These are phyloP conservation scores for Drosophila dunni DNA, from an alignment of 1,140 invertebrate genomes.

Conservation along the genomic window DNA sequence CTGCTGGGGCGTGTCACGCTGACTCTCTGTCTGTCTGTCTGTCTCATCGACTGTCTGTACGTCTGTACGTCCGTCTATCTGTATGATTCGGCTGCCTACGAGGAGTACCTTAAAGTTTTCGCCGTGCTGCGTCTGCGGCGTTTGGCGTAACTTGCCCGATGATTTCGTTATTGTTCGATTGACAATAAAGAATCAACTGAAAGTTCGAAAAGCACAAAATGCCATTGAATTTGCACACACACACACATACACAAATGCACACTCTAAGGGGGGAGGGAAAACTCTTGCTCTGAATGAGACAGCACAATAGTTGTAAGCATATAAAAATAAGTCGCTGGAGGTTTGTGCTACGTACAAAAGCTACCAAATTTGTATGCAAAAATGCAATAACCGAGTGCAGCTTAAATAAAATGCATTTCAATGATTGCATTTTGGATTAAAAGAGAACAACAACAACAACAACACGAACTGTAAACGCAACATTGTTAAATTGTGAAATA, in stretches of 20 bases:
- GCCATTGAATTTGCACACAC: constrained; percentile 67
- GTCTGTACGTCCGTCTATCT: constrained; percentile 11
- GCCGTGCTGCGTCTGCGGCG: constrained; percentile 71
- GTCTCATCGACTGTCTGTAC: constrained; percentile 13
- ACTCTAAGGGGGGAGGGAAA: constrained; percentile 17
- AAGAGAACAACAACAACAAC: constrained; percentile 43
- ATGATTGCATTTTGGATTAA: constrained; percentile 81
- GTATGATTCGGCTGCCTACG: constrained; percentile 47
- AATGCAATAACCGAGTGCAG: constrained; percentile 76
- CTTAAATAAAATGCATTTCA: constrained; percentile 82
- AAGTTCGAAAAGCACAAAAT: constrained; percentile 79
- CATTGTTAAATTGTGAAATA: constrained; percentile 27
- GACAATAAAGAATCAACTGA: constrained; percentile 83
- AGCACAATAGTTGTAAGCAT: constrained; percentile 67
- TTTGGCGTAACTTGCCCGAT: constrained; percentile 80
- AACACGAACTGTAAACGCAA: constrained; percentile 6
- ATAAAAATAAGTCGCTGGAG: constrained; percentile 75
- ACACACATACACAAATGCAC: not conserved
- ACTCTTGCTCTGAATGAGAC: constrained; percentile 10
- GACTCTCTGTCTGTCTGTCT: constrained; percentile 15
- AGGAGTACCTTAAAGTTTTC: constrained; percentile 75
- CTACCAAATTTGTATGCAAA: constrained; percentile 75
- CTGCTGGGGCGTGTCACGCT: constrained; percentile 76
- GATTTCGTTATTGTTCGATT: constrained; percentile 83
- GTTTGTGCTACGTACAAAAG: constrained; percentile 51